Conservation (phyloP, 1,140 invertebrate species). For the Colletes gigas region DNA sequence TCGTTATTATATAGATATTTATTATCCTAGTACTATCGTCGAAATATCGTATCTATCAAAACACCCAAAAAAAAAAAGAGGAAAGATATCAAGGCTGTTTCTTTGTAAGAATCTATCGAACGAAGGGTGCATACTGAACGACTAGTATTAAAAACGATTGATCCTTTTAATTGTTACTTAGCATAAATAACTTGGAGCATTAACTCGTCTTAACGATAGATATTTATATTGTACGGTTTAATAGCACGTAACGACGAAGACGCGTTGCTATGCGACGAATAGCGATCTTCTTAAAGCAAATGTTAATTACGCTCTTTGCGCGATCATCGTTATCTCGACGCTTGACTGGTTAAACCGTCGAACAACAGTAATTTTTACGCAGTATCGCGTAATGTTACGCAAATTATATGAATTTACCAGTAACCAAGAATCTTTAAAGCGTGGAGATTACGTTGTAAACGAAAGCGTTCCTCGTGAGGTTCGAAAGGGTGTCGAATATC, state of each 20-base stretch:
- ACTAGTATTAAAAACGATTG: constrained; percentile 18
- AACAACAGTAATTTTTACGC: neutral
- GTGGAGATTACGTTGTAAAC: neutral
- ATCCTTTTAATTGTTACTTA: constrained; percentile 12
- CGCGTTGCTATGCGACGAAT: neutral
- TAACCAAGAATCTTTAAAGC: neutral
- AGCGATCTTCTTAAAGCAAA: neutral
- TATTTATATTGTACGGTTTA: constrained; percentile 14
- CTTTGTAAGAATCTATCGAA: constrained; percentile 4
- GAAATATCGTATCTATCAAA: constrained; percentile 3
- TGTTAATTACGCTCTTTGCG: too few relatives aligned
- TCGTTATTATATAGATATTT: constrained; percentile 37
- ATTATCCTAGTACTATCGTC: constrained; percentile 20
- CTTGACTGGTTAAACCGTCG: too few relatives aligned
- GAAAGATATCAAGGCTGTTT: constrained; percentile 16
- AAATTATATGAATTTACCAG: neutral
- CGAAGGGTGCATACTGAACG: constrained; percentile 11
- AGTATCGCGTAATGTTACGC: neutral
- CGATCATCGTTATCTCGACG: too few relatives aligned
- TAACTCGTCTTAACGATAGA: neutral
- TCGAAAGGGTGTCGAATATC: constrained; percentile 7
- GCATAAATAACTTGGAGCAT: neutral
- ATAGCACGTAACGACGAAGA: neutral
- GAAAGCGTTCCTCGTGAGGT: neutral
- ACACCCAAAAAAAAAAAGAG: too few relatives aligned